Evolutionary conservation across 2,113 vertebrate species (phyloP), one percentile per base, ranked within the genome.

Genomic region (Pholis gunnellus): DNA sequence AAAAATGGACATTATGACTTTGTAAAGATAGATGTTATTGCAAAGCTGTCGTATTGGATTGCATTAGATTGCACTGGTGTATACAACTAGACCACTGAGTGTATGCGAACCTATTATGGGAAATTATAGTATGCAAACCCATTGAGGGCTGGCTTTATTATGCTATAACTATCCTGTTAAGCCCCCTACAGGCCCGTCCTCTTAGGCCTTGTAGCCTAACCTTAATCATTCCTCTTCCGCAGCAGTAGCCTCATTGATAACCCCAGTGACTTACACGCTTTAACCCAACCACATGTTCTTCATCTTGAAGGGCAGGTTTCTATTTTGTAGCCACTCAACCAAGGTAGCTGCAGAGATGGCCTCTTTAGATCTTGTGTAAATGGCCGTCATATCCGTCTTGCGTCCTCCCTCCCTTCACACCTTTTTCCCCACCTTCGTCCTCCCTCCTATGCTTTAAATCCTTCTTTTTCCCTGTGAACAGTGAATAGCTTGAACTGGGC

Each of bases 401-500:
- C 57, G 66, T 75, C 42, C 31, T 2, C n/a, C 7, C n/a, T 56
- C 18, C 27, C 27, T 3, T 72, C 52, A 38, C 29, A 75, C 54
- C 18, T 31, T 31, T 34, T 13, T 42, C 59, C 25, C 64, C 20
- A 59, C 54, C 31, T 76, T 56, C 18, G 34, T 79, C 64, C 13
- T 34, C 27, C 1, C 42, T 17, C 56, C 61, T 42, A 2, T 52
- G 17, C 63, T 63, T 72, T 65, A 75, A 80, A 83, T 83, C 70
- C 69, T 38, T n/a, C 34, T 63, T 69, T 57, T 59, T 15, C 70
- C 54, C 38, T 75, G 38, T 44, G 3, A 5, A 86, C 66, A 60
- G 59, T 71, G 22, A 84, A 82, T 72, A 42, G 42, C 69, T 87
- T 79, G 36, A 65, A 77, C 60, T 66, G 68, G 83, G 22, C 68